A percentile compares a stretch with the other conserved stretches of the same genome.
Evolutionary conservation across 2,113 vertebrate species (phyloP).

Genomic region (Chaetodon auriga): DNA sequence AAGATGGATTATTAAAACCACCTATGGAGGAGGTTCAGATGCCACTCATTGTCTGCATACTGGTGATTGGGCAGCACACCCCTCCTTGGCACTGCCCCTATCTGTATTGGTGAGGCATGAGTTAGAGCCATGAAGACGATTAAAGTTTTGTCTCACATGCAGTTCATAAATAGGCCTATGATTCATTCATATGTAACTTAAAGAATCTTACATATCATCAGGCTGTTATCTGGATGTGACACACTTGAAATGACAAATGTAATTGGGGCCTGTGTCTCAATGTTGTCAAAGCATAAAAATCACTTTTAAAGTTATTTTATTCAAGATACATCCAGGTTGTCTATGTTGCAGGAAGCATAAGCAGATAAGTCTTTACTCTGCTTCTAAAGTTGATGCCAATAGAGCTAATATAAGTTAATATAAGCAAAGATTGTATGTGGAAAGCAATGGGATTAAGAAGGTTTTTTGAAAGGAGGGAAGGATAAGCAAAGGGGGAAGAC

Average conservation of each 20-base stretch:
- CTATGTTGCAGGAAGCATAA: background rate
- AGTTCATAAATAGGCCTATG: background rate
- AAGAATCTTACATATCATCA: background rate
- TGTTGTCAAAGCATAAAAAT: background rate
- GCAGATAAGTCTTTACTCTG: background rate
- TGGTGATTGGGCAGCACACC: too few species aligned
- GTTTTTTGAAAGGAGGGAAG: background rate
- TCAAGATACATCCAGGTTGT: background rate
- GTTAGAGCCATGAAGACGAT: background rate
- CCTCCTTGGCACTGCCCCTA: too few species aligned
- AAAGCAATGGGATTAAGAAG: background rate
- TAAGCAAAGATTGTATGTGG: background rate
- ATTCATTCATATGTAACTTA: background rate
- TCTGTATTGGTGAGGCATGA: background rate
- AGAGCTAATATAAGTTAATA: background rate
- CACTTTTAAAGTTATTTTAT: background rate
- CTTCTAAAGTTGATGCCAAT: conserved; percentile 1
- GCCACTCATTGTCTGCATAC: too few species aligned
- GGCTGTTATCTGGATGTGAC: background rate
- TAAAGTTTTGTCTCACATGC: background rate
- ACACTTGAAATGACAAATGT: background rate
- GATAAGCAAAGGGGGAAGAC: background rate
- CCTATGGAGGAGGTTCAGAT: too few species aligned
- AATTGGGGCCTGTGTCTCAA: background rate
- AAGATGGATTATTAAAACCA: too few species aligned